Conservation (phyloP, 2,797 vertebrate genomes). For the Eptatretus atami region DNA sequence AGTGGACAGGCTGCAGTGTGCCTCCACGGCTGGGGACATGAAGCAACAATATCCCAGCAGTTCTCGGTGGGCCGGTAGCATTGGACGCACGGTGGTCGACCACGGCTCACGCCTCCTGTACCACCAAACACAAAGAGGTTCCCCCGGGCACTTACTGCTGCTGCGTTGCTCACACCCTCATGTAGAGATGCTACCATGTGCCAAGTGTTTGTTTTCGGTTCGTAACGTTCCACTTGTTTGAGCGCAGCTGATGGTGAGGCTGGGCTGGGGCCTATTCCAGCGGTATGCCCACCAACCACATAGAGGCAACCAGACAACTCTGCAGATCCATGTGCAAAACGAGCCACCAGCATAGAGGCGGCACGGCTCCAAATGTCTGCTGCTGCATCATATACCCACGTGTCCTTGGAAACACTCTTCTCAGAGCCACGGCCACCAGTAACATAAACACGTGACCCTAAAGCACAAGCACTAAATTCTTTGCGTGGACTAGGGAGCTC, state of each 20-base stretch:
- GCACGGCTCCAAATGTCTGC: conserved; percentile 1
- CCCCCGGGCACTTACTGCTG: background rate
- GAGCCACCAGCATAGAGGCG: background rate
- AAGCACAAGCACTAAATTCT: conserved; percentile 1
- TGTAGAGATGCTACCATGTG: background rate
- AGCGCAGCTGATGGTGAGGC: conserved; percentile 3
- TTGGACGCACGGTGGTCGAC: conserved; percentile 1
- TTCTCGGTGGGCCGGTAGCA: conserved; percentile 1
- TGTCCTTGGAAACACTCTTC: conserved; percentile 1
- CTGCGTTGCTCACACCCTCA: conserved; percentile 3
- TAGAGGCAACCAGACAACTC: conserved; percentile 3
- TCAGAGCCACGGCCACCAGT: conserved; percentile 5
- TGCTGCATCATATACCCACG: background rate
- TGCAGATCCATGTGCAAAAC: conserved; percentile 2
- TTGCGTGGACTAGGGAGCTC: conserved; percentile 2
- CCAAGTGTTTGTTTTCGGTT: conserved; percentile 1
- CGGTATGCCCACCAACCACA: conserved; percentile 3
- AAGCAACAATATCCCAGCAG: background rate
- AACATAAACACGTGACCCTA: background rate
- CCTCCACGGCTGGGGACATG: background rate
- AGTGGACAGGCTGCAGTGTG: background rate
- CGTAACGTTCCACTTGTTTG: conserved; percentile 1
- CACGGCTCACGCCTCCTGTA: conserved; percentile 3
- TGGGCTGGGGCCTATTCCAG: background rate
- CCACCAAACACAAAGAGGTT: conserved; percentile 2